Percentiles rank a stretch among this genome's conserved stretches.
These are phyloP conservation scores for Mionectes macconnelli DNA, from an alignment of 2,113 vertebrate species.

Conservation along the genomic window DNA sequence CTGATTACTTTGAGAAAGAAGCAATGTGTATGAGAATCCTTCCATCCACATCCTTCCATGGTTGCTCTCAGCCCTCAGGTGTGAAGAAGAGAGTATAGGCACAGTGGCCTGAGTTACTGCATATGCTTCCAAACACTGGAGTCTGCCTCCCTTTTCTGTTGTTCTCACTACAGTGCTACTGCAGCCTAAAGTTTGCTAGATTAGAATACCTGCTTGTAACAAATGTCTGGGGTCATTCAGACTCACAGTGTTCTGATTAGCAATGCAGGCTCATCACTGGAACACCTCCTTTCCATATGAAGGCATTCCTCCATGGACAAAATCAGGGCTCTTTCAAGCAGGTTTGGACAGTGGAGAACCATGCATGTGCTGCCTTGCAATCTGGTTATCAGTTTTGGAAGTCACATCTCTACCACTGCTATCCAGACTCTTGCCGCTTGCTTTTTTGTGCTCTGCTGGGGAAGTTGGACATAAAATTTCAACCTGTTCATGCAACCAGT, in stretches of 20 bases:
- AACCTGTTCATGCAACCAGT: neutral
- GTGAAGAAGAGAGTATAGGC: neutral
- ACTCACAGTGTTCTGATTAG: neutral
- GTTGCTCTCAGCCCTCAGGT: neutral
- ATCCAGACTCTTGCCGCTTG: neutral
- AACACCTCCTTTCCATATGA: neutral
- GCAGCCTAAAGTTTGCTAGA: neutral
- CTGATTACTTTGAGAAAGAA: neutral
- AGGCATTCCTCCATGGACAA: neutral
- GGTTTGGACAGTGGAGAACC: neutral
- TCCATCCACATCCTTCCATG: neutral
- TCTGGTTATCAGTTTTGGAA: neutral
- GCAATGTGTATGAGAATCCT: neutral
- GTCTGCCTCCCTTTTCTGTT: neutral
- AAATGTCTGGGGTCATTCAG: neutral
- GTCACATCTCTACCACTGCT: neutral
- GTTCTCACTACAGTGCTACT: neutral
- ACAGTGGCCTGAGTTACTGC: neutral
- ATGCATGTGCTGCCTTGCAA: neutral
- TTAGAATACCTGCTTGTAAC: neutral
- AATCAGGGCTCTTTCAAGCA: neutral
- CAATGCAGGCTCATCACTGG: accelerated
- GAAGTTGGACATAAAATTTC: neutral
- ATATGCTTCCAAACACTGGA: neutral
- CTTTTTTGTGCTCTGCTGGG: neutral